Conservation (phyloP, 2,888 invertebrate species). For the Ornithoptera priamus region DNA sequence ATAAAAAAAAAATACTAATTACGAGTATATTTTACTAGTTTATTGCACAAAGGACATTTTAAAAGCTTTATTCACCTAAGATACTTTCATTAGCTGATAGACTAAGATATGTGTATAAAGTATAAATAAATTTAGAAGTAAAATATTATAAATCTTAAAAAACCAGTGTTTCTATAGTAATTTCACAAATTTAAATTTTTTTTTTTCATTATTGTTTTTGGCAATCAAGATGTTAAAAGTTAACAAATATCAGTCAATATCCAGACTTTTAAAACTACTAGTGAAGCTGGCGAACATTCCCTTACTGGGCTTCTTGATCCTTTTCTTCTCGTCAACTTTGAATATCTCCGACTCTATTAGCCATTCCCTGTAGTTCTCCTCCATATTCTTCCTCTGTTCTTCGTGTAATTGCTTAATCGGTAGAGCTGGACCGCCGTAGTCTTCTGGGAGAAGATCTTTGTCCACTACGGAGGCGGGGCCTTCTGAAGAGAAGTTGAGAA, state of each 20-base stretch:
- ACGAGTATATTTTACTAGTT: background rate
- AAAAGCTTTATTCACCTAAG: background rate
- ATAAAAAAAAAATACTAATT: background rate
- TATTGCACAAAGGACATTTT: conserved; percentile 6
- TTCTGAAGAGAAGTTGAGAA: conserved; percentile 80
- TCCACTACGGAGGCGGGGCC: conserved; percentile 74
- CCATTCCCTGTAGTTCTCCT: conserved; percentile 82
- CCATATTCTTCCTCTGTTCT: conserved; percentile 77
- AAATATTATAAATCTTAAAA: too few relatives aligned
- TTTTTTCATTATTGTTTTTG: too few relatives aligned
- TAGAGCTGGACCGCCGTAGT: conserved; percentile 82
- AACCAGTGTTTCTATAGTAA: too few relatives aligned
- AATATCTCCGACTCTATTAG: conserved; percentile 80
- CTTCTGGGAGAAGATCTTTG: conserved; percentile 69
- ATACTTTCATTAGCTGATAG: too few relatives aligned
- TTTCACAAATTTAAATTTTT: too few relatives aligned
- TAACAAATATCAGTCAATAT: conserved; percentile 63
- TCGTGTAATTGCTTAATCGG: conserved; percentile 77
- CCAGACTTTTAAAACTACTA: conserved; percentile 71
- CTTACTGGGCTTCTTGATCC: conserved; percentile 70
- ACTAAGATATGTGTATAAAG: too few relatives aligned
- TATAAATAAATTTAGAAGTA: too few relatives aligned
- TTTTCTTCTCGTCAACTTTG: conserved; percentile 74
- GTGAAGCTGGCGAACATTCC: conserved; percentile 76
- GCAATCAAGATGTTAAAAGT: too few relatives aligned